These are phyloP conservation scores for Ictalurus punctatus DNA, from an alignment of 2,113 vertebrate genomes.

Conservation along the genomic window DNA sequence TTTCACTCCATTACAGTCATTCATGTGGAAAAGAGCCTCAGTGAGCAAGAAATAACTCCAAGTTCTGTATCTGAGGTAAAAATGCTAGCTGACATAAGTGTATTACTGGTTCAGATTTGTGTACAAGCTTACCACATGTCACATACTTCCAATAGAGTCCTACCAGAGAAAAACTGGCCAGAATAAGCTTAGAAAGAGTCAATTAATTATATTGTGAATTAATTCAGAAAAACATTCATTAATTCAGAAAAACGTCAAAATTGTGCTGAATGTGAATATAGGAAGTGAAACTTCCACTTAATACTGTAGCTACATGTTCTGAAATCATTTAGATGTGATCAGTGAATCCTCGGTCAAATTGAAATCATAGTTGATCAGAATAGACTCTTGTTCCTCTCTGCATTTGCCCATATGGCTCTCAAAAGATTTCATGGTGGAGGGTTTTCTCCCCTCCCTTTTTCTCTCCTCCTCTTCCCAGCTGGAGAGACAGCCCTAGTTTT, in stretches of 20 bases:
- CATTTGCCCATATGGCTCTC: constrained; percentile 46
- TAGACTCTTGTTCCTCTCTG: constrained; percentile 21
- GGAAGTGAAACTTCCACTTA: not conserved
- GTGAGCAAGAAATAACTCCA: not conserved
- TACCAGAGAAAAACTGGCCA: not conserved
- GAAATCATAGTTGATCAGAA: not conserved
- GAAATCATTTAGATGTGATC: not conserved
- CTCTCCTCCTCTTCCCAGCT: constrained; percentile 38
- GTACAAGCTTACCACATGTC: not conserved
- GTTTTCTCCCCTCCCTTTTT: not conserved
- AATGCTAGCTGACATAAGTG: not conserved
- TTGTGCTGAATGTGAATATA: not conserved
- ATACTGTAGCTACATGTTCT: not conserved
- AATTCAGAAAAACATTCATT: not conserved
- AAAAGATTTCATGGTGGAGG: constrained; percentile 35
- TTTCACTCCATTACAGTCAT: not conserved
- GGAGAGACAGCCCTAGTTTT: constrained; percentile 18
- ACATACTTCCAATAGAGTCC: not conserved
- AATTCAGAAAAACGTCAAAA: not conserved
- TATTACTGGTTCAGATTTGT: not conserved
- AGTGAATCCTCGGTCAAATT: not conserved
- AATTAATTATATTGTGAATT: not conserved
- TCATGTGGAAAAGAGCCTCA: not conserved
- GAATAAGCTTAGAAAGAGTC: not conserved
- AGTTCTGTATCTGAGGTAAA: not conserved